Evolutionary conservation across 2,113 vertebrate species (phyloP).

Genomic region (Pluvialis apricaria): DNA sequence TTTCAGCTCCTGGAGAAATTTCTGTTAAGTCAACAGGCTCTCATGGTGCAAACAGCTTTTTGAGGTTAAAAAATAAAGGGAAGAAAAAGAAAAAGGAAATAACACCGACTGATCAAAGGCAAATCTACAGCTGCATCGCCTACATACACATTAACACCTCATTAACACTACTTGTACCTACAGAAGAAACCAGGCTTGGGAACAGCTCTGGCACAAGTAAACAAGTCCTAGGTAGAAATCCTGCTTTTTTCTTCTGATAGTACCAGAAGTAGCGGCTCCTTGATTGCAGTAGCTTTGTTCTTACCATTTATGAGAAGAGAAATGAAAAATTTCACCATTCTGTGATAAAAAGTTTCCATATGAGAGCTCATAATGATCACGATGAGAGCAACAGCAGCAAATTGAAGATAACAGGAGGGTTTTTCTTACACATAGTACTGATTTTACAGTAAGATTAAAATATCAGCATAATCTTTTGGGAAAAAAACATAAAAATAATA

Average conservation of each 20-base stretch:
- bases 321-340: background rate
- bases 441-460: background rate
- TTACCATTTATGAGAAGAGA: background rate
- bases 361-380: background rate
- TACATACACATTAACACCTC: constrained; percentile 5
- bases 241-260: background rate
- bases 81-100: background rate
- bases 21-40: constrained; percentile 41
- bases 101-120: background rate
- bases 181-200: background rate
- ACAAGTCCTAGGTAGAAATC: background rate
- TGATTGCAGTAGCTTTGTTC: background rate
- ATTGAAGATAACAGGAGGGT: background rate
- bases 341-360: background rate
- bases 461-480: background rate
- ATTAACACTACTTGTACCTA: constrained; percentile 1
- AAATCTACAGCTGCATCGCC: background rate
- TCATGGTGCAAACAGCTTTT: constrained; percentile 11
- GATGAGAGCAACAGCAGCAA: background rate
- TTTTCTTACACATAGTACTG: background rate
- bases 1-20: constrained; percentile 31
- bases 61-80: background rate
- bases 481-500: background rate
- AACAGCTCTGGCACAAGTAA: background rate
- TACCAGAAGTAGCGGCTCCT: background rate